Conservation (phyloP, 1,140 invertebrate genomes). For the Drosophila seguyi region DNA sequence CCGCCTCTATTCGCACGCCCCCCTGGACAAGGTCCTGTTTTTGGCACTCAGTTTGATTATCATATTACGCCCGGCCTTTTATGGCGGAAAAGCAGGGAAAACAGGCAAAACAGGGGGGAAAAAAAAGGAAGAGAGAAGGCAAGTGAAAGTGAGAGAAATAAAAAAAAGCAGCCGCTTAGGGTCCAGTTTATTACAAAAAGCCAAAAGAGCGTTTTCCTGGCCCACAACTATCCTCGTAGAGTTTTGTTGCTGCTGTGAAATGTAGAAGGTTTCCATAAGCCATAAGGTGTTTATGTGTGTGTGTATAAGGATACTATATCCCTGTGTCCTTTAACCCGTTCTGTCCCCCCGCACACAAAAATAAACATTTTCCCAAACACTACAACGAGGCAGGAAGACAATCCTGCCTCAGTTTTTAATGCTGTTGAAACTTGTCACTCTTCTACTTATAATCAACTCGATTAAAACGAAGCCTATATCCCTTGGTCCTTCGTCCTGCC, state of each 20-base stretch:
- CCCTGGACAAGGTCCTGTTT: constrained; percentile 30
- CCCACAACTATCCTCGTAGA: constrained; percentile 23
- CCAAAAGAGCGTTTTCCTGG: constrained; percentile 28
- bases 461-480: constrained; percentile 43
- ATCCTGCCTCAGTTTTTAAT: constrained; percentile 17
- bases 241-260: constrained; percentile 16
- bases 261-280: constrained; percentile 14
- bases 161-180: constrained; percentile 42
- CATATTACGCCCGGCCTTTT: constrained; percentile 74
- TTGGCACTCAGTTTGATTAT: constrained; percentile 76
- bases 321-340: constrained; percentile 3
- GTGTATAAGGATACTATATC: neutral
- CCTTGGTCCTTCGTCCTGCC: neutral
- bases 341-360: neutral
- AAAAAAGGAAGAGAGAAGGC: neutral
- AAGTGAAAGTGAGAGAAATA: neutral
- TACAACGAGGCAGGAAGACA: neutral
- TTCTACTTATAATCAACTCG: constrained; percentile 53
- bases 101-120: no score
- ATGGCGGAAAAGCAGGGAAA: constrained; percentile 23
- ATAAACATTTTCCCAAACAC: constrained; percentile 27
- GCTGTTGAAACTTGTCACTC: constrained; percentile 47
- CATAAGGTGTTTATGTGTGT: no score
- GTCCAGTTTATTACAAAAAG: constrained; percentile 32
- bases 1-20: constrained; percentile 12